A percentile compares a stretch with the other conserved stretches of the same genome.
Conservation (phyloP, 2,888 invertebrate genomes). For the Monoplex corrugatus region DNA sequence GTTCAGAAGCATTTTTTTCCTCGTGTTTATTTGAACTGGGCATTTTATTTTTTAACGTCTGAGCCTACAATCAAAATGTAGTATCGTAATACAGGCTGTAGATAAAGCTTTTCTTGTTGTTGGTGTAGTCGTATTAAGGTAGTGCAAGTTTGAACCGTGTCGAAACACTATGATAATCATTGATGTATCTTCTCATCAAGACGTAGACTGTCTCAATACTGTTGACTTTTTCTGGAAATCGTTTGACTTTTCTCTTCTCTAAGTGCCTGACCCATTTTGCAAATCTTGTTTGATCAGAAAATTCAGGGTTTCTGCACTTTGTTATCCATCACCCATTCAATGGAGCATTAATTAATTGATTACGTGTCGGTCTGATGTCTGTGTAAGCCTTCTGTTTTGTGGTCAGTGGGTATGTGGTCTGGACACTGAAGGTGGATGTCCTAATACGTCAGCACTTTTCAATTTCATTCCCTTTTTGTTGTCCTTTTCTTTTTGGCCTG, state of each 20-base stretch:
- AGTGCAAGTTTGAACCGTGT: too few relatives aligned
- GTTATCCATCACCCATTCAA: slow-evolving; percentile 9
- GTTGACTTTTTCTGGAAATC: background rate
- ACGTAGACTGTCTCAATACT: background rate
- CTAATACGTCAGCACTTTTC: too few relatives aligned
- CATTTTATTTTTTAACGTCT: background rate
- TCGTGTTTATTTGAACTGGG: background rate
- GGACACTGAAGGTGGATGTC: too few relatives aligned
- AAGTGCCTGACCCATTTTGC: slow-evolving; percentile 43
- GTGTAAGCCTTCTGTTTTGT: too few relatives aligned
- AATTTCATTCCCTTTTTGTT: too few relatives aligned
- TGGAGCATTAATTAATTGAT: background rate
- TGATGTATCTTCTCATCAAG: too few relatives aligned
- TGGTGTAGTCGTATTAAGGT: background rate
- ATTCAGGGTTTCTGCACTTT: slow-evolving; percentile 42
- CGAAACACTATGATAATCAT: too few relatives aligned
- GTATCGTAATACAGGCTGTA: background rate
- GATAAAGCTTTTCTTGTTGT: background rate
- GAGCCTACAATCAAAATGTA: slow-evolving; percentile 15
- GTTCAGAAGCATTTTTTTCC: background rate
- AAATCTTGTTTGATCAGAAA: slow-evolving; percentile 37
- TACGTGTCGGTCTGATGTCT: too few relatives aligned
- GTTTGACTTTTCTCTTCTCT: slow-evolving; percentile 6
- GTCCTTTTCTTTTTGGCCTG: too few relatives aligned
- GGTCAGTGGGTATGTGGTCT: too few relatives aligned